These are phyloP conservation scores for Battus philenor DNA, from an alignment of 1,140 invertebrate species.

Conservation along the genomic window DNA sequence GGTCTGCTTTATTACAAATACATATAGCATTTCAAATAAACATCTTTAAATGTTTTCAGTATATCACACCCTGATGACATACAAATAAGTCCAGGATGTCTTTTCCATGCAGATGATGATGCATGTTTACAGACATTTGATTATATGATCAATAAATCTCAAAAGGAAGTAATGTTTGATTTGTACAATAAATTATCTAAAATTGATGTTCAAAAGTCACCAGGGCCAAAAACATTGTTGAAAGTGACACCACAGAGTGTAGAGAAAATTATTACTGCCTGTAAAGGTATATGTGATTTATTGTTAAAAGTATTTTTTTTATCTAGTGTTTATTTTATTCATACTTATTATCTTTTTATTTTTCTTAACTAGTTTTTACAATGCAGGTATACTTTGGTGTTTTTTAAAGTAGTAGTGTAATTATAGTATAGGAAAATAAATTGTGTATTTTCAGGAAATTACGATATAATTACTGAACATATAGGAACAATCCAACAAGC, in stretches of 20 bases:
- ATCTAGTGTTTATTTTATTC: neutral
- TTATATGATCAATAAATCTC: slow-evolving; percentile 77
- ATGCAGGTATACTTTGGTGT: too few relatives aligned
- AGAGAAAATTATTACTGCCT: slow-evolving; percentile 67
- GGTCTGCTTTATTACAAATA: too few relatives aligned
- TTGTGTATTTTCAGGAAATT: slow-evolving; percentile 48
- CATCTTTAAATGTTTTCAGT: slow-evolving; percentile 38
- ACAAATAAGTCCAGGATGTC: slow-evolving; percentile 65
- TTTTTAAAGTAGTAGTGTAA: too few relatives aligned
- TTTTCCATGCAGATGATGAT: slow-evolving; percentile 63
- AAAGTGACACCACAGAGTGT: slow-evolving; percentile 78
- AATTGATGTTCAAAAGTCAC: slow-evolving; percentile 65
- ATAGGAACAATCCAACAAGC: slow-evolving; percentile 73
- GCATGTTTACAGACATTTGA: slow-evolving; percentile 67
- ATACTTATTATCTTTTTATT: neutral
- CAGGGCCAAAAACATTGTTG: slow-evolving; percentile 49
- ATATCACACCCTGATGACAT: slow-evolving; percentile 50
- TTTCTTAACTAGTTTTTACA: neutral
- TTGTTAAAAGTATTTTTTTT: neutral
- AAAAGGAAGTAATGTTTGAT: slow-evolving; percentile 77
- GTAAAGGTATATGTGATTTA: slow-evolving; percentile 57
- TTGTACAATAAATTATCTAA: slow-evolving; percentile 77
- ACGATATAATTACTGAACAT: slow-evolving; percentile 56
- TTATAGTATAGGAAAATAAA: too few relatives aligned
- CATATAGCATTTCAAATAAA: too few relatives aligned